phyloP scores from a whole-genome alignment of 2,113 vertebrate genomes.

The Dasyprocta punctata region DNA sequence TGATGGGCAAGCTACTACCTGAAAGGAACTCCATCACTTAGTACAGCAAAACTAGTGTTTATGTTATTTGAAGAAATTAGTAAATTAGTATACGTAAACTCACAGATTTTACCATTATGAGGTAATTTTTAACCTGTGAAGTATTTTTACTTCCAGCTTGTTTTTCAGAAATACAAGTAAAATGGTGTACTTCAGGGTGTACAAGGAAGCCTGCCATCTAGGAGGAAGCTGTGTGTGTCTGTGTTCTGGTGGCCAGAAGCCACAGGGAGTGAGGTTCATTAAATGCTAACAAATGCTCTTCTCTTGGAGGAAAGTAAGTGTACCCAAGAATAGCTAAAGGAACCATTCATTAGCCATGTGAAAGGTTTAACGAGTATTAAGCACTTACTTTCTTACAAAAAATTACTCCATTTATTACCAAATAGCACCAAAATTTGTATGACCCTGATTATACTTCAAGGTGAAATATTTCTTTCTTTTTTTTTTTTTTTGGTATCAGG shows the following conservation, averaged over 20 bases:
- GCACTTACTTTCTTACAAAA: conserved; percentile 15
- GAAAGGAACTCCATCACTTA: conserved; percentile 2
- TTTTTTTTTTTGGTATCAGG: no score
- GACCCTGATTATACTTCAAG: background rate
- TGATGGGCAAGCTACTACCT: background rate
- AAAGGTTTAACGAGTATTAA: conserved; percentile 22
- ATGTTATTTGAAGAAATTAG: conserved; percentile 4
- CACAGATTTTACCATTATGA: conserved; percentile 12
- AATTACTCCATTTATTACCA: background rate
- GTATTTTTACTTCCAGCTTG: conserved; percentile 22
- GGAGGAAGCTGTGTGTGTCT: background rate
- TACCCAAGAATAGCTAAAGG: conserved; percentile 8
- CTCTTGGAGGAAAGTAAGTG: background rate
- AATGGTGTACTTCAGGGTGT: background rate
- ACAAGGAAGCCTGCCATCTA: background rate
- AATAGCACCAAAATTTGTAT: background rate
- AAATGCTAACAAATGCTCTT: background rate
- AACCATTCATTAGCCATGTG: background rate
- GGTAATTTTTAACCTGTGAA: background rate
- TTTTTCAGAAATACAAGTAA: conserved; percentile 54
- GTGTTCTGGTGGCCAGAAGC: background rate
- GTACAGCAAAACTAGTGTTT: background rate
- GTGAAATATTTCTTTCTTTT: background rate
- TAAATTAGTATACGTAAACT: background rate
- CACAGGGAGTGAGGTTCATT: background rate